These are phyloP conservation scores for Taenioides sp. DNA, from an alignment of 2,797 vertebrate species.

Conservation along the genomic window DNA sequence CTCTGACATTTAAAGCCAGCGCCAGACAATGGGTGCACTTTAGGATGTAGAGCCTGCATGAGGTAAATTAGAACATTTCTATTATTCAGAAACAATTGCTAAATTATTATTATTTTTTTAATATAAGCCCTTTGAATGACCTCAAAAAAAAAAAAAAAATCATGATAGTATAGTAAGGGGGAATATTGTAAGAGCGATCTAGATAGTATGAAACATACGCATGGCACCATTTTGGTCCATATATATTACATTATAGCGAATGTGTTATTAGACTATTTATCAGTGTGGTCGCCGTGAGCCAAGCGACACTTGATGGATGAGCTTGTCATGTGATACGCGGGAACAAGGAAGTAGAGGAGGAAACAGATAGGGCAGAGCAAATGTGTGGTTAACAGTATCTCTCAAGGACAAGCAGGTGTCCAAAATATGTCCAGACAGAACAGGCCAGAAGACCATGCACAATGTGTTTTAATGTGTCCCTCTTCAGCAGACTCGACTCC, in stretches of 20 bases:
- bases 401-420: conserved; percentile 76
- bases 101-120: conserved; percentile 60
- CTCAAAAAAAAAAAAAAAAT: conserved; percentile 46
- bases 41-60: conserved; percentile 73
- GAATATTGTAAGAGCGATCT: conserved; percentile 64
- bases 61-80: conserved; percentile 80
- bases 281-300: conserved; percentile 49
- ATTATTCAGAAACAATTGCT: conserved; percentile 75
- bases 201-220: conserved; percentile 48
- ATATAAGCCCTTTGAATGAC: conserved; percentile 68
- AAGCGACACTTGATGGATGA: conserved; percentile 53
- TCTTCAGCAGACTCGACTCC: conserved; percentile 44
- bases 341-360: conserved; percentile 24
- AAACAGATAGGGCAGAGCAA: conserved; percentile 46
- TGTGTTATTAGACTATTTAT: conserved; percentile 68
- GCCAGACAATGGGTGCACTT: conserved; percentile 73
- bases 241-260: conserved; percentile 64
- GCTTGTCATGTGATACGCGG: conserved; percentile 37
- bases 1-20: conserved; percentile 80
- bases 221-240: conserved; percentile 58
- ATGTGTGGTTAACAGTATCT: conserved; percentile 34
- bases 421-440: conserved; percentile 44
- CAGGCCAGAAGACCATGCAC: conserved; percentile 43
- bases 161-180: conserved; percentile 37
- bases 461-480: conserved; percentile 54